phyloP scores from a whole-genome alignment of 1,140 invertebrate genomes.

The Drosophila ananassae region DNA sequence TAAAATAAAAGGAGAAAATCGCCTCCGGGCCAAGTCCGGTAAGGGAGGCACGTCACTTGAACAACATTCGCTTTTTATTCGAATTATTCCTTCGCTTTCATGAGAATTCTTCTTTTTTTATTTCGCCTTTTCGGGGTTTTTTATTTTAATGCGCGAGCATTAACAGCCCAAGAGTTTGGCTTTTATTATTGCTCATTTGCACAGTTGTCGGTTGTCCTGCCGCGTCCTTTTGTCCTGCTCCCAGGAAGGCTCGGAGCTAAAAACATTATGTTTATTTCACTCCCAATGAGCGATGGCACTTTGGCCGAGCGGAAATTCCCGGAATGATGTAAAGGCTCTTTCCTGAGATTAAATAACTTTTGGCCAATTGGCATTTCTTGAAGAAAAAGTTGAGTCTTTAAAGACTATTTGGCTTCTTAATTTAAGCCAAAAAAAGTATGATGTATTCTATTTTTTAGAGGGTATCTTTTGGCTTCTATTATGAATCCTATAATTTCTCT shows the following conservation, averaged over 20 bases:
- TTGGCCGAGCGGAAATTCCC: slow-evolving; percentile 32
- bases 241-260: slow-evolving; percentile 14
- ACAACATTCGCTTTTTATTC: slow-evolving; percentile 54
- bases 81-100: slow-evolving; percentile 63
- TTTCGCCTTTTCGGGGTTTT: slow-evolving; percentile 53
- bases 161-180: slow-evolving; percentile 75
- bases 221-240: not conserved
- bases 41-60: slow-evolving; percentile 24
- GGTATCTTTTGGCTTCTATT: not conserved
- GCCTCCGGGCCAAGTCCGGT: slow-evolving; percentile 29
- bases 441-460: slow-evolving; percentile 4
- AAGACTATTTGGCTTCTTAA: not conserved
- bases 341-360: slow-evolving; percentile 29
- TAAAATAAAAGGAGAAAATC: slow-evolving; percentile 17
- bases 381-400: not conserved
- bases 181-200: slow-evolving; percentile 77
- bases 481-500: slow-evolving; percentile 12
- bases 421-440: not conserved
- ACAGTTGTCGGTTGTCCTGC: slow-evolving; percentile 41
- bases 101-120: slow-evolving; percentile 33
- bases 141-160: slow-evolving; percentile 72
- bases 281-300: slow-evolving; percentile 49
- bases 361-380: slow-evolving; percentile 7
- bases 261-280: slow-evolving; percentile 45
- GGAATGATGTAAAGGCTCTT: slow-evolving; percentile 25